Evolutionary conservation across 2,113 vertebrate species (phyloP).

Genomic region (Chlorodrepanis virens): DNA sequence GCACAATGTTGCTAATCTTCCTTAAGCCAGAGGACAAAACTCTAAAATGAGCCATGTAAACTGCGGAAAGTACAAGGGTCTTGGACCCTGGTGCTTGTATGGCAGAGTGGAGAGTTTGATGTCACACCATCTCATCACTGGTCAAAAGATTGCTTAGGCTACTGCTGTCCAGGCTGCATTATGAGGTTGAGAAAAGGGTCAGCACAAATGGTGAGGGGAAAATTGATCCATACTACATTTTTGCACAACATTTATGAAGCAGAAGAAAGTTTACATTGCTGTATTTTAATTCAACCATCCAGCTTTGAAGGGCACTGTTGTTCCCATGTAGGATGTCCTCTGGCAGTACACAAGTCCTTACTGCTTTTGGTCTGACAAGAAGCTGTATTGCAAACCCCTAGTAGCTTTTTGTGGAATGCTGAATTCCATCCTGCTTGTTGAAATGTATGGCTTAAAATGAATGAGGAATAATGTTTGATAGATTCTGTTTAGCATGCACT

Average conservation of each 20-base stretch:
- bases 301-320: background rate
- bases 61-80: background rate
- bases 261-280: background rate
- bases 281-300: background rate
- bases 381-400: background rate
- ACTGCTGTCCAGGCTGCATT: background rate
- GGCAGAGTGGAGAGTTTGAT: fast-evolving
- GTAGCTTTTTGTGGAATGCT: background rate
- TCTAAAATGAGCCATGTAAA: background rate
- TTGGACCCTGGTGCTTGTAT: background rate
- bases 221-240: background rate
- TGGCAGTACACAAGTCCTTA: background rate
- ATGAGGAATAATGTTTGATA: background rate
- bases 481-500: background rate
- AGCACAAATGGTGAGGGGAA: background rate
- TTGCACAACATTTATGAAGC: background rate
- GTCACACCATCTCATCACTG: background rate
- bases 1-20: background rate
- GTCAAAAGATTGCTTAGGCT: background rate
- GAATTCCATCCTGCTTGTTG: background rate
- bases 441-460: background rate
- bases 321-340: background rate
- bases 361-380: background rate
- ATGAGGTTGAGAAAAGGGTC: background rate
- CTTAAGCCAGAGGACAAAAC: background rate